phyloP scores from a whole-genome alignment of 2,888 invertebrate species.

The Oscheius sp. region DNA sequence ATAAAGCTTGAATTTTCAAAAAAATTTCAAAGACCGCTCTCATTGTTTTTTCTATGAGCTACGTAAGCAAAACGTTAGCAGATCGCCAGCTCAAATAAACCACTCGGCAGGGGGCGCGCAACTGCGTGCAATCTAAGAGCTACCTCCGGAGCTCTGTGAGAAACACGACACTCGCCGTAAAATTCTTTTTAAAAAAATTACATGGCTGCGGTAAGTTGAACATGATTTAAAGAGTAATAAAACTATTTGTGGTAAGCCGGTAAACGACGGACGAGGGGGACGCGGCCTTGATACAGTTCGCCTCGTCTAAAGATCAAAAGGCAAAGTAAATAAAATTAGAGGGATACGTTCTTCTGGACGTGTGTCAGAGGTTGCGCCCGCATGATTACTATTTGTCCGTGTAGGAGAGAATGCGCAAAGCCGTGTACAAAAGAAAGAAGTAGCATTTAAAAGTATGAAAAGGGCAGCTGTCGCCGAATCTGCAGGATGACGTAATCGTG shows the following conservation, averaged over 20 bases:
- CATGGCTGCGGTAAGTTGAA: background rate
- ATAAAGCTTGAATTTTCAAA: background rate
- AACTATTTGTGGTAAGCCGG: background rate
- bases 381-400: background rate
- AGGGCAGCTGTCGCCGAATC: constrained; percentile 19
- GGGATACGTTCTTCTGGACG: too few relatives aligned
- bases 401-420: background rate
- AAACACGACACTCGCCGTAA: constrained; percentile 31
- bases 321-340: constrained; percentile 22
- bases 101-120: constrained; percentile 34
- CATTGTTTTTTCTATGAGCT: background rate
- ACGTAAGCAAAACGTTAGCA: constrained; percentile 32
- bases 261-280: constrained; percentile 1
- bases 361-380: background rate
- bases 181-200: background rate
- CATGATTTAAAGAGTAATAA: background rate
- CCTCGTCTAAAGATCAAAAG: constrained; percentile 20
- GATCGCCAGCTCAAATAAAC: constrained; percentile 39
- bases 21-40: background rate
- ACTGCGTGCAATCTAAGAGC: constrained; percentile 37
- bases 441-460: background rate
- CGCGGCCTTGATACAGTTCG: constrained; percentile 21
- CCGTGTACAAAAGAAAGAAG: background rate
- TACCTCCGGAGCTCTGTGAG: constrained; percentile 1
- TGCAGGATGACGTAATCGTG: constrained; percentile 27